A percentile compares a stretch with the other conserved stretches of the same genome.
Conservation (phyloP, 2,888 invertebrate genomes). For the Chloroclystis v-ata region DNA sequence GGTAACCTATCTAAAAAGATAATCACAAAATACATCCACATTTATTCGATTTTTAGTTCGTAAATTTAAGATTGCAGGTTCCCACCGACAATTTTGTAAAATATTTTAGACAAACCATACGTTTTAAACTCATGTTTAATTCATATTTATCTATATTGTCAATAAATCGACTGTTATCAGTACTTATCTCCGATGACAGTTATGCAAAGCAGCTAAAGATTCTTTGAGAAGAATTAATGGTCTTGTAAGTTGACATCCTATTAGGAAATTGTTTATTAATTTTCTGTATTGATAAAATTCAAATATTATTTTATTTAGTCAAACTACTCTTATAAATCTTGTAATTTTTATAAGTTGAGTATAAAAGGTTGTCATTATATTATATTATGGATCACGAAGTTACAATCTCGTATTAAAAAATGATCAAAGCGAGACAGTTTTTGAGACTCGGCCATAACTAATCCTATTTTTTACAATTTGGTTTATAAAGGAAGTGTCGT, state of each 20-base stretch:
- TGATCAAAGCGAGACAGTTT: too few relatives aligned
- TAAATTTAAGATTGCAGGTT: background rate
- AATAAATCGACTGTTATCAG: constrained; percentile 42
- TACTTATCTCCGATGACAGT: constrained; percentile 36
- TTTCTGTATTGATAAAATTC: background rate
- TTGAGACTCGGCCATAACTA: too few relatives aligned
- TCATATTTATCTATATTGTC: constrained; percentile 32
- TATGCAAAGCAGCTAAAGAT: constrained; percentile 36
- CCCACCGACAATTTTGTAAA: background rate
- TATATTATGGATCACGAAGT: too few relatives aligned
- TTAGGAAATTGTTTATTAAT: constrained; percentile 9
- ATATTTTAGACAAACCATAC: background rate
- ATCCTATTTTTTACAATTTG: too few relatives aligned
- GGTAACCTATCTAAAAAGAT: too few relatives aligned
- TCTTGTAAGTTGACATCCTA: constrained; percentile 6
- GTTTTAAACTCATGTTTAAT: constrained; percentile 34
- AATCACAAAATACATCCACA: too few relatives aligned
- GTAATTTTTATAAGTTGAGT: too few relatives aligned
- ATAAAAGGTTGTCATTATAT: too few relatives aligned
- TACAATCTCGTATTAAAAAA: too few relatives aligned
- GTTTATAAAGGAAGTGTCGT: too few relatives aligned
- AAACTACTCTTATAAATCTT: too few relatives aligned
- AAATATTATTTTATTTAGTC: background rate
- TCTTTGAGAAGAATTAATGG: constrained; percentile 24
- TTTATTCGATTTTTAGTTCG: background rate